Evolutionary conservation across 2,888 invertebrate species (phyloP).

Genomic region (Ceramica pisi): DNA sequence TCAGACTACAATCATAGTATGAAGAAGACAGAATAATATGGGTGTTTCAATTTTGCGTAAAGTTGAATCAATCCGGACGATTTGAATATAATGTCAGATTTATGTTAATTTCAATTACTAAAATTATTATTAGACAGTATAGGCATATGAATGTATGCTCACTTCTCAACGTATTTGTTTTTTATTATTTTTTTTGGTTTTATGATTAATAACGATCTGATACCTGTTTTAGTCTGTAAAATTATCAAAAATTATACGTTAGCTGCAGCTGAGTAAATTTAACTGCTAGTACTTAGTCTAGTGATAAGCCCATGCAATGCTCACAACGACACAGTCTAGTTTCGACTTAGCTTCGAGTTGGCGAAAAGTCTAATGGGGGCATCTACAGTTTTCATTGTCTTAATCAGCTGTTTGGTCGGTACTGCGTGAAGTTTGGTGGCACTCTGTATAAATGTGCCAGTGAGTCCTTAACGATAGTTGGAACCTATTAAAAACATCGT

Average conservation of each 20-base stretch:
- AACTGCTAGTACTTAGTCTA: slow-evolving; percentile 16
- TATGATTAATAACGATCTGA: background rate
- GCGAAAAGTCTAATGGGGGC: slow-evolving; percentile 25
- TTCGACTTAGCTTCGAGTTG: slow-evolving; percentile 17
- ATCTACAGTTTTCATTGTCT: slow-evolving; percentile 69
- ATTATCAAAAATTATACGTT: slow-evolving; percentile 21
- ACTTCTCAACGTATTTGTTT: background rate
- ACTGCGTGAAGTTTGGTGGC: slow-evolving; percentile 58
- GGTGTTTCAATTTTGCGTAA: background rate
- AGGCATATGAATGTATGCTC: background rate
- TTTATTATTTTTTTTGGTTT: background rate
- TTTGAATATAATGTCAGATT: slow-evolving; percentile 9
- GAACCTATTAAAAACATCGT: slow-evolving; percentile 23
- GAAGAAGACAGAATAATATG: background rate
- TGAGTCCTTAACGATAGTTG: slow-evolving; percentile 38
- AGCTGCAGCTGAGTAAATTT: slow-evolving; percentile 16
- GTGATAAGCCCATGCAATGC: slow-evolving; percentile 49
- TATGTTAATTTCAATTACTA: slow-evolving; percentile 10
- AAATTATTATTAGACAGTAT: slow-evolving; percentile 16
- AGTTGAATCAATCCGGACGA: slow-evolving; percentile 10
- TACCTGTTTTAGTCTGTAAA: background rate
- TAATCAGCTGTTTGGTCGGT: slow-evolving; percentile 63
- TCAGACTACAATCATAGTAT: too few species aligned
- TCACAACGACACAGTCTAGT: slow-evolving; percentile 34
- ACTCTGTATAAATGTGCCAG: slow-evolving; percentile 50